Evolutionary conservation across 2,113 vertebrate genomes (phyloP).

Genomic region (Galeopterus variegatus): DNA sequence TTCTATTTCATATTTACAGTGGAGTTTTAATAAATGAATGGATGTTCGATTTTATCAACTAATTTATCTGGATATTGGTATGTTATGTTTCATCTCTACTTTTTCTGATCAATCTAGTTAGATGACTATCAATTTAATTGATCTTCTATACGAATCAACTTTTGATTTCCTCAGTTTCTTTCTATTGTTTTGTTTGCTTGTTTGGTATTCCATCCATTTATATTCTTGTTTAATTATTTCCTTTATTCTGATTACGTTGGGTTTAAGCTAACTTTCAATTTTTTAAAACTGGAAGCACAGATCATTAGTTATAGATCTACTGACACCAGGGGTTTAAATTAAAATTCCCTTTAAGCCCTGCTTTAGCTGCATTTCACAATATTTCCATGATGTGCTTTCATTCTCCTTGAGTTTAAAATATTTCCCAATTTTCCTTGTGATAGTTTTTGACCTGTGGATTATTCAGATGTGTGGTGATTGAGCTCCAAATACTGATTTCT

Average conservation of each 20-base stretch:
- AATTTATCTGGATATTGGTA: background rate
- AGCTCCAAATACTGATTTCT: no score
- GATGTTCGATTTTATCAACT: background rate
- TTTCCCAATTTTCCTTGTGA: background rate
- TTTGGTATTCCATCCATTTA: background rate
- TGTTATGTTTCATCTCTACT: background rate
- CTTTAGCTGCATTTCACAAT: background rate
- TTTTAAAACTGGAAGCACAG: background rate
- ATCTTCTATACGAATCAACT: no score
- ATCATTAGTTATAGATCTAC: background rate
- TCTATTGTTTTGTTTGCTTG: background rate
- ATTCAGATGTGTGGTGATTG: no score
- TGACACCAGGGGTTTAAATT: background rate
- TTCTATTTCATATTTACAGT: background rate
- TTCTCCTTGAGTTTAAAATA: background rate
- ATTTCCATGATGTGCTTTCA: background rate
- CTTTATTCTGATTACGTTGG: background rate
- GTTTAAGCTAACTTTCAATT: background rate
- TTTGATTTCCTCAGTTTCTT: background rate
- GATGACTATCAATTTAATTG: background rate
- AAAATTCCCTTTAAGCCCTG: background rate
- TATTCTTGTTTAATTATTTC: background rate
- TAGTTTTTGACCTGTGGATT: background rate
- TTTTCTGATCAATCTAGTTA: background rate
- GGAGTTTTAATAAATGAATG: background rate